These are phyloP conservation scores for Ochotona curzoniae DNA, from an alignment of 2,113 vertebrate genomes.

Conservation along the genomic window DNA sequence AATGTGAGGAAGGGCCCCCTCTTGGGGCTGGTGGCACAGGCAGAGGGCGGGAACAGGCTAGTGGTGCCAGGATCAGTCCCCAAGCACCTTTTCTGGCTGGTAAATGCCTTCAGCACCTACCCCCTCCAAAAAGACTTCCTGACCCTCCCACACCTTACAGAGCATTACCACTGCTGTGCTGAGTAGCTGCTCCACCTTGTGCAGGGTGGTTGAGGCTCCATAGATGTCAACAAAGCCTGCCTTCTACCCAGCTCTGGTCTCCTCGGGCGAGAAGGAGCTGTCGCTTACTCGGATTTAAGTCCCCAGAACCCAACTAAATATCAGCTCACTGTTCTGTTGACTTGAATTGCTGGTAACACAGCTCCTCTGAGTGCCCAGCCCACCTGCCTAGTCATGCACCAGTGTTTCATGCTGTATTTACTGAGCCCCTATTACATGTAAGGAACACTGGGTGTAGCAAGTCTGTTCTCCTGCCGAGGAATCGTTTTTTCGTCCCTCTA, in stretches of 20 bases:
- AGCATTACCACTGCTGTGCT: not conserved
- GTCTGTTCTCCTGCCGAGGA: not conserved
- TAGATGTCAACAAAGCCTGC: not conserved
- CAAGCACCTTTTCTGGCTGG: not conserved
- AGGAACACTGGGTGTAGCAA: not conserved
- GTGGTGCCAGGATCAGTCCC: not conserved
- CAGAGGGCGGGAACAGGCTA: not conserved
- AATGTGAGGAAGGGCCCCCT: not conserved
- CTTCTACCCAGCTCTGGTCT: not conserved
- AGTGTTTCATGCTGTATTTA: not conserved
- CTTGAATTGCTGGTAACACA: not conserved
- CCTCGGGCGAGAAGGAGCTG: not conserved
- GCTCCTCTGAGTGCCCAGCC: not conserved
- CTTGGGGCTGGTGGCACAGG: not conserved
- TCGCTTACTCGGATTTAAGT: not conserved
- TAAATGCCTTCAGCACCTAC: conserved; percentile 24
- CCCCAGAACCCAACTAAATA: not conserved
- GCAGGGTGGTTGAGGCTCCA: not conserved
- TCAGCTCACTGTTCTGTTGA: not conserved
- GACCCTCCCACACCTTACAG: not conserved
- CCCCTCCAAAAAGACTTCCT: not conserved
- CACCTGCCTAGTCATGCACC: not conserved
- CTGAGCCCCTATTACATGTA: not conserved
- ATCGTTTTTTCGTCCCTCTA: not conserved
- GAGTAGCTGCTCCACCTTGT: not conserved